These are phyloP conservation scores for Drosophila putrida DNA, from an alignment of 2,888 invertebrate genomes.

Conservation along the genomic window DNA sequence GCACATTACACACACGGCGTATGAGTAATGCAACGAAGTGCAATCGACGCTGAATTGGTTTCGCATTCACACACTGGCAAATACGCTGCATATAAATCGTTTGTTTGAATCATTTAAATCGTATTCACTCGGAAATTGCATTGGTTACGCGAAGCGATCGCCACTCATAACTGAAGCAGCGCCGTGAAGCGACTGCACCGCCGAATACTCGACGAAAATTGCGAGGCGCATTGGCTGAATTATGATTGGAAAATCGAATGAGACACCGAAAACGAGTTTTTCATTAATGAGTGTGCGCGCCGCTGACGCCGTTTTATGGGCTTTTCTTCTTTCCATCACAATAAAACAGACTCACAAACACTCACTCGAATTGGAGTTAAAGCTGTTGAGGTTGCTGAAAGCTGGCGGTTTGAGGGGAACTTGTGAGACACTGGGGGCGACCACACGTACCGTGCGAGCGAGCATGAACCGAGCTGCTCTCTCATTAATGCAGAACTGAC, in stretches of 20 bases:
- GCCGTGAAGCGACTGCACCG: conserved; percentile 67
- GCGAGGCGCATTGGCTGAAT: conserved; percentile 31
- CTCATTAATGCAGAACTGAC: conserved; percentile 85
- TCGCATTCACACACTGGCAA: conserved; percentile 26
- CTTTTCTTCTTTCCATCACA: conserved; percentile 57
- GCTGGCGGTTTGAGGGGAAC: neutral
- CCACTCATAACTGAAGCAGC: conserved; percentile 59
- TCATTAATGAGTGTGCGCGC: conserved; percentile 48
- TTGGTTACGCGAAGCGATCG: conserved; percentile 37
- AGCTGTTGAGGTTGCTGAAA: neutral
- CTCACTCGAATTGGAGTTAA: conserved; percentile 40
- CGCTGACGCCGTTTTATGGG: conserved; percentile 38
- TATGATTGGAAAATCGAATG: conserved; percentile 62
- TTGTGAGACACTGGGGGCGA: conserved; percentile 55
- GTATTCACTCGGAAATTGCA: conserved; percentile 29
- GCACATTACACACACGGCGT: conserved; percentile 45
- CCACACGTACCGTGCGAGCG: conserved; percentile 74
- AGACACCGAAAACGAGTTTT: conserved; percentile 62
- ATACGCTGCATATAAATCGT: neutral
- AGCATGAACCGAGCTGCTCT: conserved; percentile 79
- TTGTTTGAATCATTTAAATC: conserved; percentile 3
- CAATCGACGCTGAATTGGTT: conserved; percentile 26
- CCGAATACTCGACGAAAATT: conserved; percentile 19
- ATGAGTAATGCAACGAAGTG: conserved; percentile 52
- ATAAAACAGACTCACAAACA: conserved; percentile 1